Base-by-base conservation (phyloP, 1,140 invertebrate genomes). In the Fopius arisanus region DNA sequence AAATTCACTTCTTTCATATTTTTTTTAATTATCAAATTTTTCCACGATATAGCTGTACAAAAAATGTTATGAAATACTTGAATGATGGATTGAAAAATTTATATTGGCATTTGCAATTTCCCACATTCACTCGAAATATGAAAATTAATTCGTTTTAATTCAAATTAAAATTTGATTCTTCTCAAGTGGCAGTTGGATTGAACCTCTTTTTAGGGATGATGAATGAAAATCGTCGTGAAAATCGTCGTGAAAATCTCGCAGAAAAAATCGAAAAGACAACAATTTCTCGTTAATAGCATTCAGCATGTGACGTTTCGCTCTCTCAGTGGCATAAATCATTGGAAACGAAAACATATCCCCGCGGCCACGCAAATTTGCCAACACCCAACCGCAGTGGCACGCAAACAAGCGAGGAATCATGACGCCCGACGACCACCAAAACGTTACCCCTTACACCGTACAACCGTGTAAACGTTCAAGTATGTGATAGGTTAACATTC, bases 301-400 rank as follows among this genome's bases (percentile, higher is more conserved):
- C 74, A 73, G 78, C 75, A 37, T 70, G 63, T 28, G 65, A 70
- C 63, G 66, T 70, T 59, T 69, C 72, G 70, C 75, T 77, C 76
- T 78, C 67, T 78, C 76, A 74, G 80, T 80, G 80, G 84, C 82
- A 87, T 88, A 87, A 87, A 87, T 88, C 86, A 88, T 88, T 87
- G 86, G 81, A 86, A 87, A 86, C 84, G 85, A 87, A 88, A 88
- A 87, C 86, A 87, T 86, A 84, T 84, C 86, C 86, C 85, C 78
- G 83, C 79, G 82, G 84, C 82, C 81, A 85, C 84, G 84, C 84
- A 87, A 87, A 88, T 88, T 87, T 86, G 86, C 86, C 85, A 88
- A 88, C 83, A 83, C 80, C 78, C 81, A 79, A 87, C 85, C 85
- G 82, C 84, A 86, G 74, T 37, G 72, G 82, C 82, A 82, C 80